phyloP scores from a whole-genome alignment of 2,797 vertebrate genomes.

The Poliocrania exsul region DNA sequence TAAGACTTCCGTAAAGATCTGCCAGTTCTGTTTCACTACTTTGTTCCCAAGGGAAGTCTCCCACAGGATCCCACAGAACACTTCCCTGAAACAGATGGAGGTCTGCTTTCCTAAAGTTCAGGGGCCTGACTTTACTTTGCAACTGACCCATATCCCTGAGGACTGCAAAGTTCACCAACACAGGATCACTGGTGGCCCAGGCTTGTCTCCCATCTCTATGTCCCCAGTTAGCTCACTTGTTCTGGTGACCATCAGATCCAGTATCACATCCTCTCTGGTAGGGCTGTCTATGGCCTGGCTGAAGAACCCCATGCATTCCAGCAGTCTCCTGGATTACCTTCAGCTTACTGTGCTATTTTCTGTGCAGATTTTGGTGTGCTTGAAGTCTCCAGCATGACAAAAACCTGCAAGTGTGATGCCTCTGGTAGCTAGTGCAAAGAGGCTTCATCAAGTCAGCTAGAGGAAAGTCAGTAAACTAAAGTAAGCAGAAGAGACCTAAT shows the following conservation, averaged over 20 bases:
- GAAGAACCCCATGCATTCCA: not conserved
- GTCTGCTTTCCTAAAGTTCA: not conserved
- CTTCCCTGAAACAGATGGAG: not conserved
- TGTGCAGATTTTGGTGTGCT: not conserved
- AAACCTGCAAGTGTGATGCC: not conserved
- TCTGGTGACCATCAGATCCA: not conserved
- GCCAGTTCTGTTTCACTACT: not conserved
- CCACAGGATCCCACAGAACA: not conserved
- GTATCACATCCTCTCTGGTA: not conserved
- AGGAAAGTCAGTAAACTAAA: not conserved
- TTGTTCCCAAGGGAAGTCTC: not conserved
- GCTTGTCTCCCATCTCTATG: not conserved
- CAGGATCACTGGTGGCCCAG: not conserved
- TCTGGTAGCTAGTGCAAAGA: not conserved
- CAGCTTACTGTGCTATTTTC: not conserved
- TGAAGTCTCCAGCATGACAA: not conserved
- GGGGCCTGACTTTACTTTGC: not conserved
- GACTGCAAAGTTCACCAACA: not conserved
- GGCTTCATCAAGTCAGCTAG: not conserved
- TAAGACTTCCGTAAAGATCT: not conserved
- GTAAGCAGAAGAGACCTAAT: not conserved
- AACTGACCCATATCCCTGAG: not conserved
- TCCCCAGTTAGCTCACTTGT: not conserved
- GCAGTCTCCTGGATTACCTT: not conserved
- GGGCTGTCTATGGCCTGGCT: not conserved